Evolutionary conservation across 2,888 invertebrate species (phyloP).

Genomic region (Onchidella celtica): DNA sequence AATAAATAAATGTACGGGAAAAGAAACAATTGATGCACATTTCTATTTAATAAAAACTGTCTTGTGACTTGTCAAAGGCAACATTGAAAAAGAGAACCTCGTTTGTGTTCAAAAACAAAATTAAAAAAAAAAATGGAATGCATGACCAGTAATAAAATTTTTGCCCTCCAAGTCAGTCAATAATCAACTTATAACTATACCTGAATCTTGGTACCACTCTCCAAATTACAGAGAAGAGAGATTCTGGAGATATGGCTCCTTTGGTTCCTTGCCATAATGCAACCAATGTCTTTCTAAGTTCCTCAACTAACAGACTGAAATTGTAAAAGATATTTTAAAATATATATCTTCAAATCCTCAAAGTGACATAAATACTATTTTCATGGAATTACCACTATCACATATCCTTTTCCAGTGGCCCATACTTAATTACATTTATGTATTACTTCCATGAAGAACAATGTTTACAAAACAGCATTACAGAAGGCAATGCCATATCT

Average conservation of each 20-base stretch:
- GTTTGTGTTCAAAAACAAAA: neutral
- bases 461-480: no score
- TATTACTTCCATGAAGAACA: no score
- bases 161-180: neutral
- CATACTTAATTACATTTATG: no score
- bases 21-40: no score
- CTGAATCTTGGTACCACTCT: constrained; percentile 90
- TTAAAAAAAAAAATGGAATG: neutral
- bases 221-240: constrained; percentile 90
- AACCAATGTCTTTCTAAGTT: constrained; percentile 88
- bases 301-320: constrained; percentile 87
- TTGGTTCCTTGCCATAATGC: constrained; percentile 87
- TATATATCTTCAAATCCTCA: no score
- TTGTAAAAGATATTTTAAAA: constrained; percentile 23
- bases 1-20: no score
- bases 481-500: no score
- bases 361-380: no score
- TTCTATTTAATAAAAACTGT: no score
- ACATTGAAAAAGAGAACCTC: neutral
- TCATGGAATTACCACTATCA: no score
- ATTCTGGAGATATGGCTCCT: constrained; percentile 89
- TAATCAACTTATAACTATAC: constrained; percentile 52
- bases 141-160: neutral
- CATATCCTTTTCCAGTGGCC: no score
- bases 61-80: no score